Base-by-base conservation (phyloP, 1,140 invertebrate genomes). In the Mactra quadrangularis region DNA sequence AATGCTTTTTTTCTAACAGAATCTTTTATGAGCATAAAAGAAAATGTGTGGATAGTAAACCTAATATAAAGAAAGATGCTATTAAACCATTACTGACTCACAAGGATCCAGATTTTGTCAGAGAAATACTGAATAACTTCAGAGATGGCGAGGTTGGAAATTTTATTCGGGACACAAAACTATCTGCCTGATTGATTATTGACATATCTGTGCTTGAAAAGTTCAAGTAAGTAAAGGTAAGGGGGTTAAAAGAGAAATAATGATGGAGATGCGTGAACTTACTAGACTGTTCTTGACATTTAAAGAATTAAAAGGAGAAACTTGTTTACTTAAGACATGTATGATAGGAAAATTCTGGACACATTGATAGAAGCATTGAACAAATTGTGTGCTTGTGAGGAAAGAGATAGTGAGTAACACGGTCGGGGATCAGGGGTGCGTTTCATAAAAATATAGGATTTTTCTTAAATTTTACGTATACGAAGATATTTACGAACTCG, bases 1-100 rank as follows among this genome's bases (percentile, higher is more conserved):
- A 35, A 64, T 45, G 38, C 17, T 83, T 76, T 52, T 76, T 76
- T 29, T 76, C 70, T 22, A 76, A 76, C 57, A 83, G 60, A 52
- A 41, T 41, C 6, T 83, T 71, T 50, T 83, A 75, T 45, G 45
- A 41, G 35, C 71, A 83, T 33, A 62, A 64, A 66, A 29, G 53
- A 35, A 60, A 47, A 45, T 82, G 79, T 64, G 27, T 3, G 19
- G 31, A 64, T 6, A 45, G 55, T 55, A 11, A 57, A 13, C 81
- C 70, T 38, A n/a, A n/a, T n/a, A n/a, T 72, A 53, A 74, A 74
- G 35, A 55, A 71, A 6, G 3, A 47, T 53, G 35, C 33, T 19
- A 52, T 82, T 41, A 55, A 60, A 19, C 71, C 70, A 15, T 17
- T 59, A 19, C 22, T 47, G 33, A 38, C 53, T 41, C 81, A 83